A percentile compares a stretch with the other conserved stretches of the same genome.
Evolutionary conservation across 2,888 invertebrate species (phyloP).

Genomic region (Tetramorium bicarinatum): DNA sequence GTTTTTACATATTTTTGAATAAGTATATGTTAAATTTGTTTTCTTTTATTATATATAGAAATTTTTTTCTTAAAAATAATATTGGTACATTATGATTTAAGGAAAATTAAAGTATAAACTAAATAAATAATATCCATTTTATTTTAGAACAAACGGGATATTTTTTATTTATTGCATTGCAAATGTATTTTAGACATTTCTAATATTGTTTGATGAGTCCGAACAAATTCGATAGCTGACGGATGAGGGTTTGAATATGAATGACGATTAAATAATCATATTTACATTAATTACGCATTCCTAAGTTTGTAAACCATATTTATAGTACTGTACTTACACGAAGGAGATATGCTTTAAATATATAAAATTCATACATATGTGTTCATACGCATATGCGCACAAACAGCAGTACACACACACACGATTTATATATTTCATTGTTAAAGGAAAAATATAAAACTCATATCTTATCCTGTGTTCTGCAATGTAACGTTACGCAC

Average conservation of each 20-base stretch:
- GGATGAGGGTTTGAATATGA: neutral
- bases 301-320: conserved; percentile 8
- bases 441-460: neutral
- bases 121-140: neutral
- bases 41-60: neutral
- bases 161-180: neutral
- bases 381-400: conserved; percentile 31
- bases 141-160: neutral
- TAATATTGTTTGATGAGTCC: neutral
- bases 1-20: neutral
- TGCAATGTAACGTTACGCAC: conserved; percentile 25
- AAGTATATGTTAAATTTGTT: neutral
- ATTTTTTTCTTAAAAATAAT: neutral
- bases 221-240: neutral
- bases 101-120: neutral
- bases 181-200: neutral
- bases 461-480: conserved; percentile 29
- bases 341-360: conserved; percentile 24
- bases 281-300: conserved; percentile 43
- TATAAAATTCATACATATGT: conserved; percentile 39
- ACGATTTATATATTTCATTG: conserved; percentile 28
- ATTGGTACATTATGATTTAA: neutral
- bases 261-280: conserved; percentile 4
- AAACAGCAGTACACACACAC: conserved; percentile 4
- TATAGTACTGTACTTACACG: conserved; percentile 6